Conservation (phyloP, 2,113 vertebrate genomes). For the Spilogale gracilis region DNA sequence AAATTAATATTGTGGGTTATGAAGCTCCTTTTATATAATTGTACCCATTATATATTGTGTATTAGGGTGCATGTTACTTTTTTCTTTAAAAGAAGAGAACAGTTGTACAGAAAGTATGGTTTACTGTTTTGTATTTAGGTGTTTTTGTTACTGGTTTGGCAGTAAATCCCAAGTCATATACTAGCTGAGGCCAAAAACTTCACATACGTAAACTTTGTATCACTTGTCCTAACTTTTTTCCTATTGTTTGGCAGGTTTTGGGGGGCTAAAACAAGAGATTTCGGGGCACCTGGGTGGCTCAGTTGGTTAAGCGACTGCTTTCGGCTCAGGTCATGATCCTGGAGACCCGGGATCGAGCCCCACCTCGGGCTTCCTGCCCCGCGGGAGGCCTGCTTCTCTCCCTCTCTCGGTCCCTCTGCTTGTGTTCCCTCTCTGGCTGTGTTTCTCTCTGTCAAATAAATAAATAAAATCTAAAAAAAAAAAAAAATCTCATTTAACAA, state of each 20-base stretch:
- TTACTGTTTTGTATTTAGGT: not conserved
- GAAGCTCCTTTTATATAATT: conserved; percentile 12
- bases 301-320: too few species aligned
- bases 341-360: too few species aligned
- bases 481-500: not conserved
- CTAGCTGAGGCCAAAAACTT: not conserved
- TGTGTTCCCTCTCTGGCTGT: too few species aligned
- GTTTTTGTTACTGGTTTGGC: not conserved
- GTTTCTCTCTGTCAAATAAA: too few species aligned
- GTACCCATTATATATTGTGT: not conserved
- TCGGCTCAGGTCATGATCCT: too few species aligned
- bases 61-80: not conserved
- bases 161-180: not conserved
- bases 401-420: too few species aligned
- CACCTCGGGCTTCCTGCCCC: too few species aligned
- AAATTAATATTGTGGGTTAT: conserved; percentile 23
- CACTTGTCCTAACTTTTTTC: not conserved
- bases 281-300: too few species aligned
- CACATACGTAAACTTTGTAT: not conserved
- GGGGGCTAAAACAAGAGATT: not conserved
- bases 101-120: not conserved
- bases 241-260: not conserved
- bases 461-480: too few species aligned
- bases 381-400: too few species aligned
- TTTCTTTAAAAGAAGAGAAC: conserved; percentile 26